phyloP scores from a whole-genome alignment of 2,797 vertebrate species.

The Falco concolor region DNA sequence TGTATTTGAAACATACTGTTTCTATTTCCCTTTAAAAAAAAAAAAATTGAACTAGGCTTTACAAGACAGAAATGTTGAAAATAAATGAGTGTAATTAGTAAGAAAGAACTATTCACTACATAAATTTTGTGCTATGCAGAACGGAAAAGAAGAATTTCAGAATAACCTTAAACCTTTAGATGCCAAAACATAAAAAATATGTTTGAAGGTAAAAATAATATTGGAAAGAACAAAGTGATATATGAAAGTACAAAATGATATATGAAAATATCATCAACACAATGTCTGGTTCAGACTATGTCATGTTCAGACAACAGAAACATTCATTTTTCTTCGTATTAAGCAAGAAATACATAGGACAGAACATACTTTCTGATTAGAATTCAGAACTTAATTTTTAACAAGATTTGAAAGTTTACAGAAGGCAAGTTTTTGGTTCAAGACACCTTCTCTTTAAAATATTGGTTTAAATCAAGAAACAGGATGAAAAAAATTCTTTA shows the following conservation, averaged over 20 bases:
- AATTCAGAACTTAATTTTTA: neutral
- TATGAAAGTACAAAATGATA: neutral
- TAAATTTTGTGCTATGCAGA: neutral
- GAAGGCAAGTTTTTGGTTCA: neutral
- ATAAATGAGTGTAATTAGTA: neutral
- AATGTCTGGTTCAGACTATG: neutral
- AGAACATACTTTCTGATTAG: neutral
- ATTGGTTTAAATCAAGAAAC: neutral
- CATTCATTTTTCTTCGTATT: neutral
- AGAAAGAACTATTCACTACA: neutral
- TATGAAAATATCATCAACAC: slow-evolving; percentile 6
- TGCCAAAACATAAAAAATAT: neutral
- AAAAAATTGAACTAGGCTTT: neutral
- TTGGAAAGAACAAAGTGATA: neutral
- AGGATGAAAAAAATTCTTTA: neutral
- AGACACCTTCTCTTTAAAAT: neutral
- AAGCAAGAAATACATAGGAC: neutral
- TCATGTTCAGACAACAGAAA: neutral
- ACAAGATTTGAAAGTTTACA: neutral
- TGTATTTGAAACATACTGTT: neutral
- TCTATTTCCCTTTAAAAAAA: neutral
- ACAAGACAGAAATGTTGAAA: neutral
- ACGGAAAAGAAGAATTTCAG: neutral
- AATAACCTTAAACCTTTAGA: neutral
- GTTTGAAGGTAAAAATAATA: neutral